A percentile compares a stretch with the other conserved stretches of the same genome.
Evolutionary conservation across 2,113 vertebrate species (phyloP).

Genomic region (Aegotheles bennettii): DNA sequence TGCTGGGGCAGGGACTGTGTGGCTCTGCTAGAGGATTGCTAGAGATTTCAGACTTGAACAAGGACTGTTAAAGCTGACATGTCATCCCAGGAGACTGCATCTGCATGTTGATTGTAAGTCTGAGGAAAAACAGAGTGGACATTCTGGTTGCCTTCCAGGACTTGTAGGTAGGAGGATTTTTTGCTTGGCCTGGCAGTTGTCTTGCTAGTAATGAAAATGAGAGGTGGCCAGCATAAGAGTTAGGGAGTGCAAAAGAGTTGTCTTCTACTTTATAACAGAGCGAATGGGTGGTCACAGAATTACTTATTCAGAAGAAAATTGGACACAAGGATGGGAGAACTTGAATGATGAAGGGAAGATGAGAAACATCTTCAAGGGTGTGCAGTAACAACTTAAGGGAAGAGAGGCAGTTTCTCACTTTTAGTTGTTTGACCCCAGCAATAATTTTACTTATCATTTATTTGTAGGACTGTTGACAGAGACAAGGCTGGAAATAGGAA

Average conservation of each 20-base stretch:
- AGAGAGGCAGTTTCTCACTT: background rate
- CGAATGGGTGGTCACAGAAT: background rate
- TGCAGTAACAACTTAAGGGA: background rate
- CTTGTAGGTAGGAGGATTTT: background rate
- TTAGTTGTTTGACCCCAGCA: background rate
- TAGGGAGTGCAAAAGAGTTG: background rate
- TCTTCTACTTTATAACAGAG: background rate
- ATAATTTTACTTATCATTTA: background rate
- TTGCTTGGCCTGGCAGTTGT: background rate
- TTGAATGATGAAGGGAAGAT: background rate
- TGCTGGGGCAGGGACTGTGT: background rate
- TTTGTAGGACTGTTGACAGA: background rate
- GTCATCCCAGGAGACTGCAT: background rate
- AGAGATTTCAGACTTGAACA: rapidly evolving
- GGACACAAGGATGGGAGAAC: background rate
- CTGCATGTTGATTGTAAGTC: background rate
- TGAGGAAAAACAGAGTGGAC: background rate
- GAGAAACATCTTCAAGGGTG: background rate
- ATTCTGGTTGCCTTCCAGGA: background rate
- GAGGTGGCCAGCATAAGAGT: background rate
- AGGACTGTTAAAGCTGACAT: background rate
- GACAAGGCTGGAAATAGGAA: background rate
- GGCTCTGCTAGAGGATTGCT: background rate
- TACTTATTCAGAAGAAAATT: background rate
- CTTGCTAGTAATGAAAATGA: background rate